Percentiles rank a stretch among this genome's conserved stretches.
phyloP scores from a whole-genome alignment of 1,140 invertebrate species.

The Trinorchestia longiramus region DNA sequence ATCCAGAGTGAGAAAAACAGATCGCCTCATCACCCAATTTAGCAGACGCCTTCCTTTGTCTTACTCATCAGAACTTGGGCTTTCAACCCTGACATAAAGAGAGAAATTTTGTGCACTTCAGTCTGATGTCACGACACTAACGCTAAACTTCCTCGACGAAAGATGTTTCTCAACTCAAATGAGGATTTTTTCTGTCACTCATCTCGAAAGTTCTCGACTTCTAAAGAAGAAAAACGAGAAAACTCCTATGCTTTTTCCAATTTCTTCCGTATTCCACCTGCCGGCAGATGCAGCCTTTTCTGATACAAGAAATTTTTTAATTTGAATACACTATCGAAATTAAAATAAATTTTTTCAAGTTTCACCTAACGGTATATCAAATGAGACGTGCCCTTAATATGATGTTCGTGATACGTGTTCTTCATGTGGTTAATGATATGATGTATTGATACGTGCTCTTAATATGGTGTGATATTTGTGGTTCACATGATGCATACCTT shows the following conservation, averaged over 20 bases:
- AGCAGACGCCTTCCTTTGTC: constrained; percentile 21
- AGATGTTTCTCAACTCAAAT: constrained; percentile 45
- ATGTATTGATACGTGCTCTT: no score
- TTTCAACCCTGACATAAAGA: not conserved
- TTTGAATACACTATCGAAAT: not conserved
- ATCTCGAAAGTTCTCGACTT: not conserved
- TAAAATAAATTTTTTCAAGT: not conserved
- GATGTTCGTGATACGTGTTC: no score
- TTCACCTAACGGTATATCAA: not conserved
- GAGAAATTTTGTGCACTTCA: constrained; percentile 38
- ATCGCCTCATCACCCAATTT: constrained; percentile 28
- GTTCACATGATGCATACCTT: no score
- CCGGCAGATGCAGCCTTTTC: not conserved
- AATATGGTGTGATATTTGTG: no score
- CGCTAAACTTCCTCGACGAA: constrained; percentile 11
- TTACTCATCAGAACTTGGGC: constrained; percentile 42
- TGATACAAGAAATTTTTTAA: not conserved
- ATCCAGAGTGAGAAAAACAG: not conserved
- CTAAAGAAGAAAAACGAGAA: not conserved
- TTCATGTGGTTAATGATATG: no score
- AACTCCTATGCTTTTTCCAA: not conserved
- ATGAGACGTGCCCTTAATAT: not conserved
- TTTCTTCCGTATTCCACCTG: not conserved
- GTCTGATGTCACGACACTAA: not conserved
- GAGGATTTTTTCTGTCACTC: constrained; percentile 13